Evolutionary conservation across 2,888 invertebrate genomes (phyloP).

Genomic region (Erebia epiphron): DNA sequence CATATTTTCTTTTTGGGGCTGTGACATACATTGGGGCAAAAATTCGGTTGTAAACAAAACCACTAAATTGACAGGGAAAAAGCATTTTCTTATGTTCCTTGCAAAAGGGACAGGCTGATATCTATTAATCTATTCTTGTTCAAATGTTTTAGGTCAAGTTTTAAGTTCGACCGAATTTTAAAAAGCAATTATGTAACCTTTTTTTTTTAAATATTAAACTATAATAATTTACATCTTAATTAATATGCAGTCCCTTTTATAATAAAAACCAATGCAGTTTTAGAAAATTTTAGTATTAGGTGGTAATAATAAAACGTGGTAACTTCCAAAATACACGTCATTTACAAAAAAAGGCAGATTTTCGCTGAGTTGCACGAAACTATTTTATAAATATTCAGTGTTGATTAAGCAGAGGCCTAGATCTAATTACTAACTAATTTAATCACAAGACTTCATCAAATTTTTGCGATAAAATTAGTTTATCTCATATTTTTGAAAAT

Average conservation of each 20-base stretch:
- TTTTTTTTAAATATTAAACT: neutral
- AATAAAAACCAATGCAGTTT: neutral
- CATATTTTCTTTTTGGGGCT: neutral
- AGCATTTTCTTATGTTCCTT: no score
- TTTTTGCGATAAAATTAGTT: no score
- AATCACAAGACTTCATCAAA: no score
- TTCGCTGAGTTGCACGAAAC: neutral
- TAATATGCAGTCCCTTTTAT: constrained; percentile 1
- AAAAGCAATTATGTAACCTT: neutral
- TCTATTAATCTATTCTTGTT: no score
- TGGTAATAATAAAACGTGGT: constrained; percentile 8
- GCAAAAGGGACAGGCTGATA: neutral
- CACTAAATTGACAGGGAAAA: no score
- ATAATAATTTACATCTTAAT: neutral
- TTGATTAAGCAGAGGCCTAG: no score
- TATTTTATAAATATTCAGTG: no score
- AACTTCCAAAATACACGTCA: constrained; percentile 9
- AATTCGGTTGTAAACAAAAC: no score
- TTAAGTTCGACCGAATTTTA: neutral
- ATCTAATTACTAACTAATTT: no score
- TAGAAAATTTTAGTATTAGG: neutral
- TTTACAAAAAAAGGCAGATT: neutral
- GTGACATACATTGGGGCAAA: neutral
- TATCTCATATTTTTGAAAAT: no score
- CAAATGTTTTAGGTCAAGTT: neutral